phyloP scores from a whole-genome alignment of 2,797 vertebrate species.

The Silurus lanzhouensis region DNA sequence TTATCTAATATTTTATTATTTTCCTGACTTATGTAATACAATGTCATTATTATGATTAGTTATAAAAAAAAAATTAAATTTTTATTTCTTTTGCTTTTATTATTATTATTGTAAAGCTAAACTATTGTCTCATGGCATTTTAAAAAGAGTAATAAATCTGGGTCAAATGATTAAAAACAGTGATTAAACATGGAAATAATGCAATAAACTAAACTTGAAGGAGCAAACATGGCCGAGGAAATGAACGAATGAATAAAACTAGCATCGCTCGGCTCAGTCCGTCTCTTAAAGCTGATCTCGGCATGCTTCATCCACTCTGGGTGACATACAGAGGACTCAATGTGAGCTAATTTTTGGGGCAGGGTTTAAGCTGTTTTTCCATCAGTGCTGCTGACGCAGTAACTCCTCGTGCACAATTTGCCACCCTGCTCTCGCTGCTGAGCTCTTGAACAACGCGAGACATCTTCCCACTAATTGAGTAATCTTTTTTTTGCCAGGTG shows the following conservation, averaged over 20 bases:
- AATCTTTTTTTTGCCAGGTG: slow-evolving; percentile 39
- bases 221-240: neutral
- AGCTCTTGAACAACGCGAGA: neutral
- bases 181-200: neutral
- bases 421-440: neutral
- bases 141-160: neutral
- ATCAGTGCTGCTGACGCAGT: neutral
- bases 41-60: no score
- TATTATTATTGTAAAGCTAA: no score
- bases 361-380: slow-evolving; percentile 22
- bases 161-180: neutral
- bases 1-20: no score
- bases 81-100: no score
- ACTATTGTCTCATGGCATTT: no score
- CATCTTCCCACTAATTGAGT: slow-evolving; percentile 22
- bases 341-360: neutral
- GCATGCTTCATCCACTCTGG: neutral
- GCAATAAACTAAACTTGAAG: neutral
- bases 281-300: neutral
- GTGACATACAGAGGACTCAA: neutral
- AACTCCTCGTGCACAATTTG: neutral
- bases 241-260: no score
- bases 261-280: no score
- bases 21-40: no score
- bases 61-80: no score